Base-by-base conservation (phyloP, 2,113 vertebrate species). In the Embiotoca jacksoni region DNA sequence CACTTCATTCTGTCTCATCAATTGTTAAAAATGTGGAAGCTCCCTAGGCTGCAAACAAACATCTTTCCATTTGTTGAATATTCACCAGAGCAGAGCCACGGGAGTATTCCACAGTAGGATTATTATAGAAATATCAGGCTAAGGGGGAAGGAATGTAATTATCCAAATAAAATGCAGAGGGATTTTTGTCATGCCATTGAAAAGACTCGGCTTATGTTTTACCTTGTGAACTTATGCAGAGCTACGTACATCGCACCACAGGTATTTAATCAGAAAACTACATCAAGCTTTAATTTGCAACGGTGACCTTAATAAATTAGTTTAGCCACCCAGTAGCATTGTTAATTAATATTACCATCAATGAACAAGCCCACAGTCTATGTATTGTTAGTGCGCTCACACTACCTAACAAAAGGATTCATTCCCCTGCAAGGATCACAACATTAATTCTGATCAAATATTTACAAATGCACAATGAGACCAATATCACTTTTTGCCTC, bases 151-250 rank as follows among this genome's bases (percentile, higher is more conserved):
- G 23, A 39, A 16, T 71, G 33, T 46, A n/a, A 7, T 11, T 14
- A 59, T 54, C 59, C 36, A 75, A 64, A 75, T 32, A 52, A 16
- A 23, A 41, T 37, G 11, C 44, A 74, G 60, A 41, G 35, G 15
- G 14, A 39, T 39, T 15, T 23, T 23, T 39, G 23, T 14, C 15
- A 8, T 9, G 14, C 7, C 11, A 47, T 60, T 60, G 16, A 63
- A 15, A 6, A 5, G 32, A 36, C 23, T 66, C 37, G 46, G 44
- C 52, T n/a, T 23, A 23, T 23, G 23, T 23, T 23, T 23, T 23
- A 23, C 23, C 23, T 23, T 23, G 23, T 23, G 23, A 33, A 33
- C 15, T 0, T 49, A 13, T 71, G 14, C 49, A 60, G 46, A 39
- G 33, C 13, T 57, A 32, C 33, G 39, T n/a, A 50, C 5, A 23